Conservation (phyloP, 2,113 vertebrate species). For the Nannospalax galili region DNA sequence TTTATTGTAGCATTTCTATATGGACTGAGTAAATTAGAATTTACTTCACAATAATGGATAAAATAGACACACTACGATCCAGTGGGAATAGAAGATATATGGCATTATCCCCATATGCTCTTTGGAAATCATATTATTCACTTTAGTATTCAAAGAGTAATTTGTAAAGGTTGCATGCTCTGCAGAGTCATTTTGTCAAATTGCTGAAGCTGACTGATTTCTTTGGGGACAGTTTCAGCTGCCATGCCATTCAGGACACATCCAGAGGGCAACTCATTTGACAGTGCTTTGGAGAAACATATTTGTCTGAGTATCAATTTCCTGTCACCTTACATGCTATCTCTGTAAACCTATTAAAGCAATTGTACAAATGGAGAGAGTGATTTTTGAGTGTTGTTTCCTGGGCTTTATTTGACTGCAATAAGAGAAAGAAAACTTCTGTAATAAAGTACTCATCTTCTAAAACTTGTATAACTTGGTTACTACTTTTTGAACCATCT, state of each 20-base stretch:
- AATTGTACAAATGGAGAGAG: slow-evolving; percentile 69
- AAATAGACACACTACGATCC: slow-evolving; percentile 66
- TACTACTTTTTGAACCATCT: not conserved
- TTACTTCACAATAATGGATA: slow-evolving; percentile 64
- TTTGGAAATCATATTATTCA: slow-evolving; percentile 70
- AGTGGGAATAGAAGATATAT: slow-evolving; percentile 64
- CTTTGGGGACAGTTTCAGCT: slow-evolving; percentile 71
- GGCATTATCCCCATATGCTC: slow-evolving; percentile 57
- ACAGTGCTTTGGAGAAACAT: slow-evolving; percentile 69
- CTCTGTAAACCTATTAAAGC: slow-evolving; percentile 81
- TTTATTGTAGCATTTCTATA: slow-evolving; percentile 72
- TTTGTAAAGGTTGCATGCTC: slow-evolving; percentile 73
- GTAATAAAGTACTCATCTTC: slow-evolving; percentile 41
- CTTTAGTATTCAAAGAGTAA: slow-evolving; percentile 76
- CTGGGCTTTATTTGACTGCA: slow-evolving; percentile 70
- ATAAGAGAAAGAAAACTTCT: slow-evolving; percentile 57
- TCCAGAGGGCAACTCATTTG: slow-evolving; percentile 75
- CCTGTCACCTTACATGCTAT: slow-evolving; percentile 74
- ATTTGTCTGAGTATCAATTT: slow-evolving; percentile 82
- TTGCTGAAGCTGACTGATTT: slow-evolving; percentile 76
- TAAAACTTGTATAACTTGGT: slow-evolving; percentile 47
- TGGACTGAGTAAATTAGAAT: slow-evolving; percentile 77
- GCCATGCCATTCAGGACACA: slow-evolving; percentile 68
- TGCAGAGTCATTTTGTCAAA: slow-evolving; percentile 76
- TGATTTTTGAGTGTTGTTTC: slow-evolving; percentile 71